Conservation (phyloP, 1,140 invertebrate species). For the Pseudomyrmex dendroicus region DNA sequence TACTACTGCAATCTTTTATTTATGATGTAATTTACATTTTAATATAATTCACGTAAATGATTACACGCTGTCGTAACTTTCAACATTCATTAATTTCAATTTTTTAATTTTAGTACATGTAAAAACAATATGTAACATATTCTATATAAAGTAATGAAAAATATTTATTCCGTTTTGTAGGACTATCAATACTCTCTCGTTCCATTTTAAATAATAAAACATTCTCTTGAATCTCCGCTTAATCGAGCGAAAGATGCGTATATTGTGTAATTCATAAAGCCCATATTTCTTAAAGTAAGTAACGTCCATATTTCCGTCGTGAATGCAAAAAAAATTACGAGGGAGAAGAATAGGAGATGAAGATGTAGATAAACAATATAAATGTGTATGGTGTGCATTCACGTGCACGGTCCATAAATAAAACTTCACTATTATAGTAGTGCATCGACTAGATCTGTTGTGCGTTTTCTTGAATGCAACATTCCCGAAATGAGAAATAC, state of each 20-base stretch:
- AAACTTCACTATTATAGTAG: constrained; percentile 3
- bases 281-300: constrained; percentile 3
- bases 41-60: neutral
- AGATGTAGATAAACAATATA: neutral
- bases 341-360: neutral
- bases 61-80: neutral
- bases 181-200: neutral
- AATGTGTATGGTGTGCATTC: constrained; percentile 17
- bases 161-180: too few relatives aligned
- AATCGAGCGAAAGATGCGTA: constrained; percentile 19
- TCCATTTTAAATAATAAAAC: neutral
- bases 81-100: constrained; percentile 5
- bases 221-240: neutral
- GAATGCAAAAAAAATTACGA: neutral
- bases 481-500: constrained; percentile 17
- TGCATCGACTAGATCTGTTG: neutral
- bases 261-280: constrained; percentile 18
- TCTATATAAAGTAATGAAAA: neutral
- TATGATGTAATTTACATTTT: constrained; percentile 14
- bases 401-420: constrained; percentile 30
- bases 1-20: constrained; percentile 21
- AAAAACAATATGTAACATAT: neutral
- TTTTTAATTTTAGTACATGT: too few relatives aligned
- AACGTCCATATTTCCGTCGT: constrained; percentile 4
- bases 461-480: constrained; percentile 42